phyloP scores from a whole-genome alignment of 2,113 vertebrate genomes.

The Corvus moneduloides region DNA sequence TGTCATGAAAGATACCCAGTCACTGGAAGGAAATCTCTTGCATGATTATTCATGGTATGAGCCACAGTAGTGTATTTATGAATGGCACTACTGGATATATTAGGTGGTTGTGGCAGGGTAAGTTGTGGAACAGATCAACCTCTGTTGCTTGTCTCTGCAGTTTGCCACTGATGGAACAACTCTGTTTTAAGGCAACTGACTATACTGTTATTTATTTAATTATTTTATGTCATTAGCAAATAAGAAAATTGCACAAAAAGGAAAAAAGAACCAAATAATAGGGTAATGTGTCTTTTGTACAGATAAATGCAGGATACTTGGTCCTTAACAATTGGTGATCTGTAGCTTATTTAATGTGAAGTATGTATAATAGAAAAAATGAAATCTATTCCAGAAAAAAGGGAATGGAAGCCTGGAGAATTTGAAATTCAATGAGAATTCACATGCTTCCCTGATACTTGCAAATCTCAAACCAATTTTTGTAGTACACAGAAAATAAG shows the following conservation, averaged over 20 bases:
- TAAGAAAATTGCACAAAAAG: background rate
- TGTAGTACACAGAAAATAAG: background rate
- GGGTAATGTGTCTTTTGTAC: background rate
- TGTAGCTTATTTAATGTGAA: background rate
- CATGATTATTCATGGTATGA: rapidly evolving
- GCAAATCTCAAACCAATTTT: background rate
- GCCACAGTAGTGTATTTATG: rapidly evolving
- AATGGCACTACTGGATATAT: rapidly evolving
- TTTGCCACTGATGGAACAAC: background rate
- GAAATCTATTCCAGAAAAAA: background rate
- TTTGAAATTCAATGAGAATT: background rate
- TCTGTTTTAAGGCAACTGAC: background rate
- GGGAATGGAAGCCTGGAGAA: background rate
- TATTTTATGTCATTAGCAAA: rapidly evolving
- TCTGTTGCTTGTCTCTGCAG: background rate
- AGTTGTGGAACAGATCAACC: background rate
- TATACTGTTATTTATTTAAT: background rate
- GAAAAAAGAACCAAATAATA: background rate
- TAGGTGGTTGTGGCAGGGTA: background rate
- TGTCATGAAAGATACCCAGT: background rate
- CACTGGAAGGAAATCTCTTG: background rate
- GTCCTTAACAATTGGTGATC: background rate
- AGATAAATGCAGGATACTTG: background rate
- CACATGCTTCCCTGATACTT: background rate
- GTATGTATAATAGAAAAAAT: background rate